Evolutionary conservation across 2,797 vertebrate species (phyloP).

Genomic region (Cyclopterus lumpus): DNA sequence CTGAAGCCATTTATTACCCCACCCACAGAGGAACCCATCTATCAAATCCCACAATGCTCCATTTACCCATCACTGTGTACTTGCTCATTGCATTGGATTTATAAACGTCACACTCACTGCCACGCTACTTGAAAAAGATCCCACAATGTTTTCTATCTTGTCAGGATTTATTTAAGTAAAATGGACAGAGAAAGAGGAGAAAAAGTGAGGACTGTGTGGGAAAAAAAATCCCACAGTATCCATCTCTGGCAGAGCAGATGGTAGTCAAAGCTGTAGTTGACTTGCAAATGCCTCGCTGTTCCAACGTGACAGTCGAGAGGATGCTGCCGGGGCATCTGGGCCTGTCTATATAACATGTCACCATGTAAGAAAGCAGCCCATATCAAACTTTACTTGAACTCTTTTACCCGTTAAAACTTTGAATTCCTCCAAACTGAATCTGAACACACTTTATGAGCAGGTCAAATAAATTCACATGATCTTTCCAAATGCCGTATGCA

Average conservation of each 20-base stretch:
- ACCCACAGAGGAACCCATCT: constrained; percentile 5
- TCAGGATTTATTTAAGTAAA: constrained; percentile 58
- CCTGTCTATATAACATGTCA: constrained; percentile 66
- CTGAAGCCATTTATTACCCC: constrained; percentile 15
- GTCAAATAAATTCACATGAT: neutral
- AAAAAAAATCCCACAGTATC: constrained; percentile 48
- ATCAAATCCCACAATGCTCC: constrained; percentile 43
- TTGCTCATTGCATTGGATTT: constrained; percentile 44
- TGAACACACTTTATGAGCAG: constrained; percentile 7
- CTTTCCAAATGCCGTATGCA: neutral
- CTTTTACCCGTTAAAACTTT: constrained; percentile 30
- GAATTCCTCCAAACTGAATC: constrained; percentile 7
- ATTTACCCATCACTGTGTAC: constrained; percentile 43
- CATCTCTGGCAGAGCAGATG: constrained; percentile 80
- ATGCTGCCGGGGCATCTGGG: constrained; percentile 76
- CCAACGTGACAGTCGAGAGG: constrained; percentile 73
- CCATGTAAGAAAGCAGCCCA: constrained; percentile 40
- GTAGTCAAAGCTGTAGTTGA: constrained; percentile 76
- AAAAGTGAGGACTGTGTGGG: constrained; percentile 52
- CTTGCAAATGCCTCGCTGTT: constrained; percentile 77
- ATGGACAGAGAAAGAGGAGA: constrained; percentile 20
- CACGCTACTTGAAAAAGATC: constrained; percentile 29
- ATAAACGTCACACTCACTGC: constrained; percentile 35
- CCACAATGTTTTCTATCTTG: constrained; percentile 46
- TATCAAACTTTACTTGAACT: constrained; percentile 36